phyloP scores from a whole-genome alignment of 2,113 vertebrate genomes.

The Cromileptes altivelis region DNA sequence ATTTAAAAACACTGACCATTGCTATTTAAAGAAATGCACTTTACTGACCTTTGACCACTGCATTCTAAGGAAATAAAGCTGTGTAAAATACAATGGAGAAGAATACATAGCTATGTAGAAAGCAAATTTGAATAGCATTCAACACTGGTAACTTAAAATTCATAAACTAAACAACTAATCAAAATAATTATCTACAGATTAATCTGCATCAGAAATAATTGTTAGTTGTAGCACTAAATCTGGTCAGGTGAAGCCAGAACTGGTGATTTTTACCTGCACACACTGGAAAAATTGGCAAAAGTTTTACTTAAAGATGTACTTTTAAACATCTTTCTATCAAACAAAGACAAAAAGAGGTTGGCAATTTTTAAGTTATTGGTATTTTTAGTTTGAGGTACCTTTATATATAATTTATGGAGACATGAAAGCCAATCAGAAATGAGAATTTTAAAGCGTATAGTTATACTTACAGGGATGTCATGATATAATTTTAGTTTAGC shows the following conservation, averaged over 20 bases:
- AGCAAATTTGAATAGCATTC: neutral
- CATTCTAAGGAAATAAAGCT: neutral
- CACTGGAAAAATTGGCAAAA: neutral
- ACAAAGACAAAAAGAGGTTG: neutral
- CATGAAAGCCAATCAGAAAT: neutral
- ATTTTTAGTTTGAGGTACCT: neutral
- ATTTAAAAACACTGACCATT: neutral
- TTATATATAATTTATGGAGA: neutral
- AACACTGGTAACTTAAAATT: neutral
- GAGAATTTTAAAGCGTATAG: neutral
- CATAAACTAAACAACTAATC: neutral
- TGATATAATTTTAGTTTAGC: neutral
- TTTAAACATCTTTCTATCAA: neutral
- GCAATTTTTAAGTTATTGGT: neutral
- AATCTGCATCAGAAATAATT: neutral
- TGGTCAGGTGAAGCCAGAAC: neutral
- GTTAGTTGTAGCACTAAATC: neutral
- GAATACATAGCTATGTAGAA: neutral
- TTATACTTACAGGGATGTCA: neutral
- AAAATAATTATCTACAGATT: neutral
- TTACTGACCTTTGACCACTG: neutral
- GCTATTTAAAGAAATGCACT: neutral
- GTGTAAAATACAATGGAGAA: neutral
- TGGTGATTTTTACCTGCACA: neutral
- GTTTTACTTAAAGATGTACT: neutral